Base-by-base conservation (phyloP, 2,113 vertebrate species). In the Ploceus nigricollis region DNA sequence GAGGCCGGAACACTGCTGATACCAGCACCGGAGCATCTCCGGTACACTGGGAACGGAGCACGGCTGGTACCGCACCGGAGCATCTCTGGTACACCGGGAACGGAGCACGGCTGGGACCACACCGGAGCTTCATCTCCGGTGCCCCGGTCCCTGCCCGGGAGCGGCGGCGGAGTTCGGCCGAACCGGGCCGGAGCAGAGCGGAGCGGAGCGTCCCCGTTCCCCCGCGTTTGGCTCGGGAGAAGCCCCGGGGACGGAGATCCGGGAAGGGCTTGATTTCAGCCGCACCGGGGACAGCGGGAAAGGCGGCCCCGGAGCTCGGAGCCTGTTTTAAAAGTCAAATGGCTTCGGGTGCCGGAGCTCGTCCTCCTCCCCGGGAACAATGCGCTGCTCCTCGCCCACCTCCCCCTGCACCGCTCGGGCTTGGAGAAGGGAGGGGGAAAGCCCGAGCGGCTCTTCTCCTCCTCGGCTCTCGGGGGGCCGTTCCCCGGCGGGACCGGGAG, bases 261-360 rank as follows among this genome's bases (percentile, higher is more conserved):
- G 79, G 42, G 54, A 21, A n/a, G 33, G 44, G 31, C 7, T 92
- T 82, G 27, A 80, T 40, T 47, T 44, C 40, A 44, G 31, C 60
- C 61, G 24, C 68, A 6, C 44, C 42, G 57, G 7, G 30, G 28
- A 10, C 68, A 39, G 58, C 44, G 25, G 35, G 61, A 51, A 44
- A 48, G 27, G 71, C 66, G 33, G 87, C 66, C 61, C 35, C 42
- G 77, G 33, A 6, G 9, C 73, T 37, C 70, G 9, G 75, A 90
- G 60, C n/a, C 92, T 93, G 27, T 88, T 96, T 94, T 94, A 94
- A 96, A 96, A 96, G 95, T 93, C 93, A 87, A 92, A 94, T 94
- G 13, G 48, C 87, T 78, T 24, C 37, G 82, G 61, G 89, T 73
- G 28, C 86, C 45, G 63, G 25, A 76, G 57, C 69, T 72, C 86